Base-by-base conservation (phyloP, 2,113 vertebrate genomes). In the Thamnaconus septentrionalis region DNA sequence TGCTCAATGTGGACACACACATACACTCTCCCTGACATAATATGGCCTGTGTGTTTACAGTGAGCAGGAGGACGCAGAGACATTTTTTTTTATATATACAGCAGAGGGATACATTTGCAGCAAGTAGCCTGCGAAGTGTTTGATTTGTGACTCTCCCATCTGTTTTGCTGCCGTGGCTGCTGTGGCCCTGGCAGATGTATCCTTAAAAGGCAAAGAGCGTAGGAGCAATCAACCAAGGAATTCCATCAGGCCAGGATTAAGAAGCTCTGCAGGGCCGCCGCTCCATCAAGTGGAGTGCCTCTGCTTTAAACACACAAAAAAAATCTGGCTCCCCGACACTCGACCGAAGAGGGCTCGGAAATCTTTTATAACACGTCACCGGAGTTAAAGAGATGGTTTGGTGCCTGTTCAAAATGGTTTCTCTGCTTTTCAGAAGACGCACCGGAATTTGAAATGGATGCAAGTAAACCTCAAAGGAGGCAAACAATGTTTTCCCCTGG, bases 151-250 rank as follows among this genome's bases (percentile, higher is more conserved):
- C 80, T 61, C 82, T 31, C 82, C 76, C 71, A 63, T 85, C 79
- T 87, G 81, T 82, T 88, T 87, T 77, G 76, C 79, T 65, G 71
- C 59, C 73, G 9, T 74, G 66, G 80, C 18, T 31, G 76, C 73
- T 61, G 12, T 45, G 56, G 84, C 78, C 79, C 75, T 74, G 82
- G 87, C 84, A 91, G 84, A 90, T 80, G 79, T 86, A 85, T 79
- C 92, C 92, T 90, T 92, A 93, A 91, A 93, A 92, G 92, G 92
- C 81, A 93, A 86, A 75, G 87, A 85, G 88, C 56, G 59, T 86
- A 75, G 85, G 79, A 86, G 89, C 87, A 86, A 89, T 86, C 88
- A 89, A 87, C 74, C 85, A 80, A 88, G 78, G 82, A 88, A 91
- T 91, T 89, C 85, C 84, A 84, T 76, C 86, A 81, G 76, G 66